Base-by-base conservation (phyloP, 1,140 invertebrate species). In the Steinernema khuongi region DNA sequence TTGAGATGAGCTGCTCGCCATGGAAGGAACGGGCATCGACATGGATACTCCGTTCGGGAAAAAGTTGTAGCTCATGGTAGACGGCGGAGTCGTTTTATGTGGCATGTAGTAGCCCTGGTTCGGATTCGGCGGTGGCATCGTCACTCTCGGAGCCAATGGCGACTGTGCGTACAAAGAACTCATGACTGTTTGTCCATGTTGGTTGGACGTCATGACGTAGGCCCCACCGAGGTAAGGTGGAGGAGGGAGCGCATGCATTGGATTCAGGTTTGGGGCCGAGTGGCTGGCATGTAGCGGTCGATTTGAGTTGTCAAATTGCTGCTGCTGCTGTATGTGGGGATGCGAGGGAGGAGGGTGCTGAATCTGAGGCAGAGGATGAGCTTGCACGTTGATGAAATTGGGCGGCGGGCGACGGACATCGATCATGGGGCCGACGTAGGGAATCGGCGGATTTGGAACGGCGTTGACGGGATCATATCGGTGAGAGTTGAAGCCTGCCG, bases 181-280 rank as follows among this genome's bases (percentile, higher is more conserved):
- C 50, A 60, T 60, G 50, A 60, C 50, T 7, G 50, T 7, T 22
- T 60, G 50, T 14, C 50, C 50, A 26, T 14, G 50, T 60, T 11
- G 50, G 50, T 60, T 60, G 2, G 50, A 60, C 4, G 50, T 60
- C 4, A 60, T 60, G 4, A 60, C 50, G 26, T 60, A 60, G 7
- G 50, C 50, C 4, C 50, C 50, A n/a, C 50, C 50, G 2, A 60
- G 50, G 19, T 17, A 60, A 4, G 50, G 50, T 26, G 11, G 50
- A 7, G 50, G 11, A 11, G n/a, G n/a, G n/a, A 60, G 14, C 4
- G 50, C 14, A 60, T 60, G 50, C 50, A 60, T 60, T 4, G 50
- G 50, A 22, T 72, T 43, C 71, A 74, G 69, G 36, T 77, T 72
- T 14, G 74, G 74, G 17, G 74, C 74, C 11, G 74, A 75, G 29